Evolutionary conservation across 2,113 vertebrate species (phyloP), one percentile per base, ranked within the genome.

Genomic region (Nesospiza acunhae): DNA sequence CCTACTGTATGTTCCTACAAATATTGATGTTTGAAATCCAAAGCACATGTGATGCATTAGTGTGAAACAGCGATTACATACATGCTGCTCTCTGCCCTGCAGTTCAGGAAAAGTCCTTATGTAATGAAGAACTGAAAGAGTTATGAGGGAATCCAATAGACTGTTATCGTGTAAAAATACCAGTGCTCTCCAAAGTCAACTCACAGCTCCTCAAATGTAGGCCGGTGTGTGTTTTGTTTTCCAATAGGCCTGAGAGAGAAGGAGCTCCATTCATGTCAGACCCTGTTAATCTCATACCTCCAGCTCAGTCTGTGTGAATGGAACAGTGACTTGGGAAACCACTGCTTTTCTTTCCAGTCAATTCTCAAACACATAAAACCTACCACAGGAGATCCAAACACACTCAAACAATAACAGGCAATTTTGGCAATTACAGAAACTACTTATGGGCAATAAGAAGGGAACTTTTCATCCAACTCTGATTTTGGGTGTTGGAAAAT

Each of bases 101-200:
- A 89, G 91, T 95, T 96, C 84, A 94, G 96, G 95, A 89, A 94
- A 97, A 96, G 84, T 97, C 94, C 94, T 96, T 95, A 96, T 96
- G 96, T 96, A 97, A 96, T 82, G 87, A 96, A 96, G 96, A 96
- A 96, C 86, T 96, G 96, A 96, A 96, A 96, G 96, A 96, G 92
- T 97, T 97, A 97, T 55, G 91, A 96, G 84, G 86, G 95, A 96
- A 96, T 96, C 96, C 96, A 95, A 93, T 73, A 88, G 95, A 95
- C 95, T 96, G 95, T 96, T 97, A 96, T 97, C 86, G 96, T 97
- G 96, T 93, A 96, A 96, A 97, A 97, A 96, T 94, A 96, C 62
- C 94, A 93, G 56, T 26, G 69, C 95, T 79, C 92, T 97, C 96
- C 96, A 97, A 97, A 96, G 91, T 96, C 96, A 97, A 97, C 96